Percentiles rank a stretch among this genome's conserved stretches.
Evolutionary conservation across 2,113 vertebrate species (phyloP).

Genomic region (Pelecanus crispus): DNA sequence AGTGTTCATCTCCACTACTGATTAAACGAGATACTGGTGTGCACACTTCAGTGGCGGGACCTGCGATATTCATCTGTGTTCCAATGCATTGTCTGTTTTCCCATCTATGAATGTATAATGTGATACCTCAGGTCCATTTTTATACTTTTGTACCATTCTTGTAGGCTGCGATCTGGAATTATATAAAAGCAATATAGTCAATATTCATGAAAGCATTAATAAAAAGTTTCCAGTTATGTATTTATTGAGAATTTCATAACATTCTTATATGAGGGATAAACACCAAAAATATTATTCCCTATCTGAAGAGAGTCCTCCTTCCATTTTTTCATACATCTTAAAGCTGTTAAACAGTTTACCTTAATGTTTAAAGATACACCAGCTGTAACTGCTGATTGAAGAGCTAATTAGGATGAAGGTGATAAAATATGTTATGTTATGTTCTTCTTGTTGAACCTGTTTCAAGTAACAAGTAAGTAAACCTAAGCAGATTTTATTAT

Average conservation of each 20-base stretch:
- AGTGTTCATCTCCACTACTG: not conserved
- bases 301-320: not conserved
- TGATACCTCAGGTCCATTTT: not conserved
- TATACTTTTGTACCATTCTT: not conserved
- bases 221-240: not conserved
- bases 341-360: not conserved
- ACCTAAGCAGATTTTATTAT: not conserved
- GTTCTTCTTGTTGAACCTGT: not conserved
- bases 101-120: not conserved
- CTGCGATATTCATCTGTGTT: not conserved
- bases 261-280: not conserved
- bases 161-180: not conserved
- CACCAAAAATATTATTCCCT: not conserved
- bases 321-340: not conserved
- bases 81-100: not conserved
- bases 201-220: not conserved
- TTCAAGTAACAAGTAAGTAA: not conserved
- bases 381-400: not conserved
- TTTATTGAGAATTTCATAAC: not conserved
- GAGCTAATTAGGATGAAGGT: not conserved
- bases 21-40: accelerated
- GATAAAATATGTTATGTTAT: not conserved
- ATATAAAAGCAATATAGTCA: not conserved
- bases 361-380: not conserved
- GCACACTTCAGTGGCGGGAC: not conserved